Percentiles rank a stretch among this genome's conserved stretches.
Conservation (phyloP, 2,888 invertebrate species). For the Polylopha cassiicola region DNA sequence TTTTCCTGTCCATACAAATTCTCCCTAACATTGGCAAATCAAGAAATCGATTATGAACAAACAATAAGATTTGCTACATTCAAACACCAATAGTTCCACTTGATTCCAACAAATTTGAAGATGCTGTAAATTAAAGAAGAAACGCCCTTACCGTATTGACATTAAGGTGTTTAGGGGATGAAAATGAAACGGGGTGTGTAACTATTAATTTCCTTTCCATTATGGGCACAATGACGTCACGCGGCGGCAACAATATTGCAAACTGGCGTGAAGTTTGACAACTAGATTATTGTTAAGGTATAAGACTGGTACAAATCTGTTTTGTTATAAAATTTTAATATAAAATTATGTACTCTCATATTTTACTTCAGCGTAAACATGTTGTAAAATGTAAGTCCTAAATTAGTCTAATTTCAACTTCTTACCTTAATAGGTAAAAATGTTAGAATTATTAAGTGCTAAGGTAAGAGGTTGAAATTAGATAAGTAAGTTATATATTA, state of each 20-base stretch:
- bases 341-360: no score
- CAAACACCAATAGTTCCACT: constrained; percentile 43
- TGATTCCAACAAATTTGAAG: constrained; percentile 24
- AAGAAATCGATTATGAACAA: constrained; percentile 37
- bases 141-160: constrained; percentile 26
- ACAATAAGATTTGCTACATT: no score
- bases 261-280: constrained; percentile 61
- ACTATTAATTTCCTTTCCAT: constrained; percentile 71
- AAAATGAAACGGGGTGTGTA: constrained; percentile 36
- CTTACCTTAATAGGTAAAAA: no score
- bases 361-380: no score
- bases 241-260: constrained; percentile 58
- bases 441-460: no score
- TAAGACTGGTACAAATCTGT: no score
- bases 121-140: constrained; percentile 23
- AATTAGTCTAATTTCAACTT: no score
- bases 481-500: no score
- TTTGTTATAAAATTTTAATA: no score
- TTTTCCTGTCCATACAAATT: no score
- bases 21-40: constrained; percentile 43
- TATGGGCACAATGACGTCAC: constrained; percentile 62
- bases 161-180: constrained; percentile 24
- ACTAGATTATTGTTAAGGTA: constrained; percentile 48
- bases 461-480: no score
- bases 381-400: no score